Base-by-base conservation (phyloP, 2,113 vertebrate genomes). In the Mormyrus iriodes region DNA sequence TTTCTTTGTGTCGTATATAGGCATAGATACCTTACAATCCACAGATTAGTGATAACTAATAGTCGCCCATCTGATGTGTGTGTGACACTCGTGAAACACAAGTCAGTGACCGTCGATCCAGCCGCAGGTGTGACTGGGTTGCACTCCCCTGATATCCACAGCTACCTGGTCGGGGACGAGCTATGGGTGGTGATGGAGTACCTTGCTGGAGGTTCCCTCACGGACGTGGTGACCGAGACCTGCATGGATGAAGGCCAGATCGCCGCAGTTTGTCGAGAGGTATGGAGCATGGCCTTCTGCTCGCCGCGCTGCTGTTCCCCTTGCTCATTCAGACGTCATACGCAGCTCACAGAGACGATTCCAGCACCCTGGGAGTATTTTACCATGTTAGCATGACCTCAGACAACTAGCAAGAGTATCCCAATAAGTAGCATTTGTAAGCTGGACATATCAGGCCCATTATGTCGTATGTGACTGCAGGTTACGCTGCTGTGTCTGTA, bases 161-260 rank as follows among this genome's bases (percentile, higher is more conserved):
- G 98, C 94, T 99, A 99, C 94, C 96, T 99, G 93, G 98, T 99
- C 0, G 98, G 98, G 79, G 98, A 99, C 91, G 98, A 99, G 89
- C 95, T 99, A 12, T 99, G 98, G 98, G 98, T 99, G 89, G 98
- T 99, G 91, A 99, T 99, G 98, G 98, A 99, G 53, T 99, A 99
- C 93, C 93, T 99, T 95, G 98, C 98, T 10, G 98, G 98, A 49
- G 98, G 98, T 88, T 99, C 98, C 5, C 93, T 99, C 90, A 99
- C 98, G 0, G 98, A 99, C 79, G 98, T 99, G 31, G 98, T 99
- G 90, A 99, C 98, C 0, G 98, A 99, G 94, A 99, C 98, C 0
- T 99, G 98, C 91, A 99, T 99, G 98, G 98, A 99, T 53, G 98
- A 99, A 93, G 98, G 98, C 90, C 98, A 99, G 96, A 99, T 99